These are phyloP conservation scores for Caenorhabditis sinica DNA, from an alignment of 2,888 invertebrate genomes.

Conservation along the genomic window DNA sequence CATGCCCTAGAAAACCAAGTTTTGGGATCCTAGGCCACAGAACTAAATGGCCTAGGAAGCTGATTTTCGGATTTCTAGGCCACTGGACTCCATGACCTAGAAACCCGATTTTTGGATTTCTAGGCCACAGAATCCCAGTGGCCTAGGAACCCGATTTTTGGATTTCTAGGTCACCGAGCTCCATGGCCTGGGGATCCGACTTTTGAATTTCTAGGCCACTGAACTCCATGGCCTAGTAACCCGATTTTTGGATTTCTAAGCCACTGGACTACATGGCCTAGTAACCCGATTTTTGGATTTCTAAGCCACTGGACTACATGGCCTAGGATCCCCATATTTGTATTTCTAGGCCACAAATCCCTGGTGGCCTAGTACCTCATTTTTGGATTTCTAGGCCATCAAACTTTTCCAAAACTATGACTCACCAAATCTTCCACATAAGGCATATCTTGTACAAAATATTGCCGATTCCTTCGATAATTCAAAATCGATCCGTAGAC, in stretches of 20 bases:
- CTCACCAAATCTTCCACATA: conserved; percentile 69
- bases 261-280: too few relatives aligned
- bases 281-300: too few relatives aligned
- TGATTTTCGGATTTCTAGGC: neutral
- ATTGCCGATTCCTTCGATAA: conserved; percentile 58
- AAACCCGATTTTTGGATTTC: neutral
- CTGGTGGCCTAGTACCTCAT: neutral
- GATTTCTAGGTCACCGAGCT: too few relatives aligned
- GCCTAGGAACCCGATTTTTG: neutral
- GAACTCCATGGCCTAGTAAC: too few relatives aligned
- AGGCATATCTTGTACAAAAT: conserved; percentile 58
- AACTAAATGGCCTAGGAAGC: too few relatives aligned
- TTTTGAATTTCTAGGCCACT: too few relatives aligned
- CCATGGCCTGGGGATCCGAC: too few relatives aligned
- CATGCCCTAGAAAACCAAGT: neutral
- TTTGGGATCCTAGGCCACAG: too few relatives aligned
- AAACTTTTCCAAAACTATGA: neutral
- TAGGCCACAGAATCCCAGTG: neutral
- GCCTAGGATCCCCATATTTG: neutral
- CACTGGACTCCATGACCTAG: neutral
- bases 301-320: too few relatives aligned
- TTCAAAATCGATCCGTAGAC: conserved; percentile 62
- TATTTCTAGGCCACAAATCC: too few relatives aligned
- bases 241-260: too few relatives aligned
- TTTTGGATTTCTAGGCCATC: too few relatives aligned